Percentiles rank a stretch among this genome's conserved stretches.
phyloP scores from a whole-genome alignment of 1,140 invertebrate species.

The Meloidogyne chitwoodi region DNA sequence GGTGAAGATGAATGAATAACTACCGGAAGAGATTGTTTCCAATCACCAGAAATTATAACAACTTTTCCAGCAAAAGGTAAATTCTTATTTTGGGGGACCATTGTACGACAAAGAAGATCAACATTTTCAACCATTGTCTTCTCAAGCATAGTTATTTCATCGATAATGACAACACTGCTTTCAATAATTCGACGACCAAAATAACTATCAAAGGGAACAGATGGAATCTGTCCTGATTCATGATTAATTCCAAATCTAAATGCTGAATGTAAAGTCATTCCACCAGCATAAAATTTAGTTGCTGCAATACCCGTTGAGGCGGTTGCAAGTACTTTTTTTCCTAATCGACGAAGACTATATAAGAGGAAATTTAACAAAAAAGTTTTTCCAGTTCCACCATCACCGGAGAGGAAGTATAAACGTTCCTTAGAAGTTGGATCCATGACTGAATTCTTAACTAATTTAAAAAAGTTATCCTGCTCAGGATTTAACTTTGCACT shows the following conservation, averaged over 20 bases:
- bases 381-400: not conserved
- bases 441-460: not conserved
- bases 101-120: not conserved
- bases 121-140: conserved; percentile 10
- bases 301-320: not conserved
- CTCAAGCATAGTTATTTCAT: conserved; percentile 17
- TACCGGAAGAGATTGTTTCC: conserved; percentile 17
- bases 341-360: not conserved
- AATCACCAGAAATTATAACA: conserved; percentile 3
- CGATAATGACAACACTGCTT: conserved; percentile 4
- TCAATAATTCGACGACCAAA: conserved; percentile 1
- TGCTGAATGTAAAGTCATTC: not conserved
- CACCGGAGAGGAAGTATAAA: not conserved
- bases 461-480: not conserved
- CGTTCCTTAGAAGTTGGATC: not conserved
- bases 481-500: not conserved
- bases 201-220: not conserved
- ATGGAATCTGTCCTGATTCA: not conserved
- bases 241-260: not conserved
- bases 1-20: not conserved
- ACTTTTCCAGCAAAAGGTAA: conserved; percentile 12
- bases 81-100: not conserved
- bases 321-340: too few relatives aligned
- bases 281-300: not conserved
- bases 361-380: not conserved